Conservation (phyloP, 2,888 invertebrate genomes). For the Conus canariensis region DNA sequence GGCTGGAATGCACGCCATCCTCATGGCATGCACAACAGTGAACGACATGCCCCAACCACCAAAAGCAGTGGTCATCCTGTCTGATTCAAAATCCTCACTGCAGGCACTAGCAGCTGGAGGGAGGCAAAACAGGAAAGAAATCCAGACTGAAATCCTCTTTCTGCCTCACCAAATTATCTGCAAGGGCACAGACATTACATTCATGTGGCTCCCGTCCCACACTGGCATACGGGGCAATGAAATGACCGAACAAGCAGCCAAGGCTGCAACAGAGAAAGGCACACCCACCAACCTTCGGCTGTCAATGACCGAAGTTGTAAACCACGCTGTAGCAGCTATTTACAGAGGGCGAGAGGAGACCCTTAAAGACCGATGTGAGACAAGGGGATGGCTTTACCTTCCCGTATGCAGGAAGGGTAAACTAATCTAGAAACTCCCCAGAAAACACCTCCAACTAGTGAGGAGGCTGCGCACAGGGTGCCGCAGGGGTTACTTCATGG, state of each 20-base stretch:
- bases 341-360: too few species aligned
- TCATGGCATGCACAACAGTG: background rate
- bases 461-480: too few species aligned
- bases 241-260: background rate
- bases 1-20: background rate
- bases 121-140: background rate
- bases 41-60: background rate
- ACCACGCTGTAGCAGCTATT: too few species aligned
- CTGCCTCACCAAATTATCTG: background rate
- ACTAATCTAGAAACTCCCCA: too few species aligned
- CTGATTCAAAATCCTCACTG: background rate
- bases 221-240: background rate
- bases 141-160: background rate
- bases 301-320: too few species aligned
- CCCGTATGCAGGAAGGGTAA: too few species aligned
- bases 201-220: constrained; percentile 14
- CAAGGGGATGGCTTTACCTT: too few species aligned
- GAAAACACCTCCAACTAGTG: too few species aligned
- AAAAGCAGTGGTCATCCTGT: background rate
- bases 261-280: background rate
- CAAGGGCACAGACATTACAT: background rate
- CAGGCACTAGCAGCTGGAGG: background rate
- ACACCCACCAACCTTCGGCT: too few species aligned
- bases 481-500: too few species aligned
- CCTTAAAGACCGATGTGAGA: too few species aligned